Conservation (phyloP, 2,797 vertebrate genomes). For the Eulemur albifrons region DNA sequence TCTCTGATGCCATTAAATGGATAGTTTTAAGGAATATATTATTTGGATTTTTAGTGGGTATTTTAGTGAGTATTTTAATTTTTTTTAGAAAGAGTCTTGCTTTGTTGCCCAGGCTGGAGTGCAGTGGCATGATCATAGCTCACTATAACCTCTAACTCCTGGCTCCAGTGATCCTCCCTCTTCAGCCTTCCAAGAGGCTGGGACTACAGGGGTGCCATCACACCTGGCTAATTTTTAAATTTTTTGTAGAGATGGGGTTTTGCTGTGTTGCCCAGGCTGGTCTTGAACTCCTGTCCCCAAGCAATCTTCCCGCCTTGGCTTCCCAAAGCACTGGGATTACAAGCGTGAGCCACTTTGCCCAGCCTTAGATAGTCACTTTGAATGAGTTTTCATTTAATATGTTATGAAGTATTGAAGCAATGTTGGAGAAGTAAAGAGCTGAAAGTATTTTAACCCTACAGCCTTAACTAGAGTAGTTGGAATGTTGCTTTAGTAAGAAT, state of each 20-base stretch:
- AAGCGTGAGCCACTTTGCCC: neutral
- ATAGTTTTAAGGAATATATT: neutral
- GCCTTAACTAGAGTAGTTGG: slow-evolving; percentile 17
- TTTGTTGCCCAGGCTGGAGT: neutral
- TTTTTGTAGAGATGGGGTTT: neutral
- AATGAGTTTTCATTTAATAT: slow-evolving; percentile 7
- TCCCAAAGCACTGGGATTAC: neutral
- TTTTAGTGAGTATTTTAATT: neutral
- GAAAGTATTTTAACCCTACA: neutral
- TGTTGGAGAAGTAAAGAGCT: neutral
- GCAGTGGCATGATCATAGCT: neutral
- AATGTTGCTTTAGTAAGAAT: slow-evolving; percentile 24
- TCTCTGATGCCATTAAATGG: slow-evolving; percentile 31
- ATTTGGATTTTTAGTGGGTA: neutral
- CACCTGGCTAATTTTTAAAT: neutral
- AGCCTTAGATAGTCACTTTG: neutral
- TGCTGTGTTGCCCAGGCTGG: neutral
- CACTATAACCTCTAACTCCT: neutral
- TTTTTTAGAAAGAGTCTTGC: neutral
- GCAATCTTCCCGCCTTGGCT: neutral
- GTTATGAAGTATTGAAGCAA: neutral
- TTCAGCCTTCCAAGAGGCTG: neutral
- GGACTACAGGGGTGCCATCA: neutral
- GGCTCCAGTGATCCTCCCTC: neutral
- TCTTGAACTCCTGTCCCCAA: neutral